Conservation (phyloP, 1,140 invertebrate genomes). For the Meloidogyne chitwoodi region DNA sequence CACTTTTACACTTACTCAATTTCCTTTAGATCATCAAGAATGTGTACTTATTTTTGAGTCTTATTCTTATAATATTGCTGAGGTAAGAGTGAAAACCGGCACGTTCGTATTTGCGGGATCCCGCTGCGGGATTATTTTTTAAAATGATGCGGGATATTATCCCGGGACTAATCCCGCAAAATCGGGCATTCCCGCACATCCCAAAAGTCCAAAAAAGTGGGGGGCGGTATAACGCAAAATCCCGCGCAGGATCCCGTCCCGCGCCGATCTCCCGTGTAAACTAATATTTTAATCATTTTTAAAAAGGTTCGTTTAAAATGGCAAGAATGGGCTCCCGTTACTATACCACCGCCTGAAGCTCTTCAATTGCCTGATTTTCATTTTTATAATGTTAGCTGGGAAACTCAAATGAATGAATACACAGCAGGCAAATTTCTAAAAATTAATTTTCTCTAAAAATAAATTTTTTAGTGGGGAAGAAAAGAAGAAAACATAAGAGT, state of each 20-base stretch:
- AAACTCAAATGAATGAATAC: constrained; percentile 46
- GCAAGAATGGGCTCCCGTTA: constrained; percentile 56
- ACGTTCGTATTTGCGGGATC: too few species aligned
- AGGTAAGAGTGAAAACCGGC: constrained; percentile 17
- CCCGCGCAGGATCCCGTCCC: too few species aligned
- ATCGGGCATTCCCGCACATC: too few species aligned
- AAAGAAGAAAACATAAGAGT: too few species aligned
- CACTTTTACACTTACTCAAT: constrained; percentile 49
- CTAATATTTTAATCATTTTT: not conserved
- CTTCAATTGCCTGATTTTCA: constrained; percentile 55
- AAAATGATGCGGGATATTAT: too few species aligned
- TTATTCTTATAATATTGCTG: constrained; percentile 47
- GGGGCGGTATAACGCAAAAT: too few species aligned
- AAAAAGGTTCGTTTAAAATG: constrained; percentile 40
- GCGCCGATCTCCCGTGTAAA: too few species aligned
- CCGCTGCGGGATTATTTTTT: too few species aligned
- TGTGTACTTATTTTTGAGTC: constrained; percentile 42
- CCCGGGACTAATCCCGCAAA: too few species aligned
- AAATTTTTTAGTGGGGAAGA: too few species aligned
- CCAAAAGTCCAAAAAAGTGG: too few species aligned
- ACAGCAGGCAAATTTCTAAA: constrained; percentile 40
- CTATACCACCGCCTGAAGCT: constrained; percentile 49
- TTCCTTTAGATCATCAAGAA: constrained; percentile 55
- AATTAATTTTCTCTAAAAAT: not conserved
- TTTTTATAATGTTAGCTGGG: constrained; percentile 58